Base-by-base conservation (phyloP, 2,113 vertebrate genomes). In the Heterotis niloticus region DNA sequence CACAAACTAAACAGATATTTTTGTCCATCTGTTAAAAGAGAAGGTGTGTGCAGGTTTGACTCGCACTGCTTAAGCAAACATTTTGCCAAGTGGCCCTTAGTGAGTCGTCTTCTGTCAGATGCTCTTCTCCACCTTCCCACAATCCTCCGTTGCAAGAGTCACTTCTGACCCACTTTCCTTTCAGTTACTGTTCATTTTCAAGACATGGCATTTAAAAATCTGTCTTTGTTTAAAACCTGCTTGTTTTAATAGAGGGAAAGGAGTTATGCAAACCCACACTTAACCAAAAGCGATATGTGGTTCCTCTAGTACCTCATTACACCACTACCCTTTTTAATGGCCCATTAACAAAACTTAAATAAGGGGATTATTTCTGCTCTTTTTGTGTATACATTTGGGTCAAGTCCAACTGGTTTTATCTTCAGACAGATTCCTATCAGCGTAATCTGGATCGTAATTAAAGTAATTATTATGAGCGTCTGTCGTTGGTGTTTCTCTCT, bases 351-450 rank as follows among this genome's bases (percentile, higher is more conserved):
- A n/a, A 71, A 72, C 68, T 64, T 70, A 77, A 80, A 80, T 80
- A 34, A 77, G 66, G 56, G 67, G 57, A 77, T 81, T 77, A 64
- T 71, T 77, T 73, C 73, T 59, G 75, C 56, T 78, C 59, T 66
- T 81, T 59, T 20, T 64, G 60, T 81, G 56, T 60, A 29, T 57
- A 66, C 34, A 81, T 77, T 71, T 77, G 60, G 75, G 65, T 66
- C 29, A 56, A 68, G 78, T 64, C 69, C 78, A 72, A 73, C 44
- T 77, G 80, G 67, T 77, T 77, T 76, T 75, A 81, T 81, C 80
- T 81, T 81, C 66, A 72, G 80, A 81, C 71, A 81, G 80, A 81
- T 81, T 66, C 66, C 74, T 80, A 76, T 80, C 79, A 52, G 64
- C 74, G 20, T 68, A 64, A 68, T 70, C 75, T 81, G 80, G 57